Evolutionary conservation across 2,888 invertebrate genomes (phyloP), one percentile per base, ranked within the genome.

Genomic region (Villa cingulata): DNA sequence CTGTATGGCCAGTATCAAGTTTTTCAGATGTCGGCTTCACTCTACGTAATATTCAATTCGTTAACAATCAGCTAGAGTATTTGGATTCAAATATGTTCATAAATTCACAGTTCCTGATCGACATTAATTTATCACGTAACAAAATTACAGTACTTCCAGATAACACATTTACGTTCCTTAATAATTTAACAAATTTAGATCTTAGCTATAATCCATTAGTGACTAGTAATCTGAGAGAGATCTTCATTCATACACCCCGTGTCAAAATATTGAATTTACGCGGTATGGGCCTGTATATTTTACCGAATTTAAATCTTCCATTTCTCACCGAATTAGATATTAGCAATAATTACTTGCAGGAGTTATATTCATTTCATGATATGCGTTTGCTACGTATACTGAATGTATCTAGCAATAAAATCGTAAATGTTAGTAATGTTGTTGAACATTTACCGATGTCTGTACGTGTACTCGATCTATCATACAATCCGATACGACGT

Each of bases 41-140:
- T 1, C 66, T 90, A 50, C 73, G 87, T 44, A 80, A 81, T 62
- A 75, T 91, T 49, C 83, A 87, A 60, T 73, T 91, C 61, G 80
- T 83, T 1, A 74, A 78, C 54, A 91, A 91, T 65, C 80, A 76
- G 54, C 75, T 92, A 53, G 89, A 90, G 63, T 88, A 87, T 63
- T 73, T 91, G 55, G 90, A 91, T 65, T 84, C 85, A 56, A 87
- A 85, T 51, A 86, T 88, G 70, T 89, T 90, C 62, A 81, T 86
- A 38, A 82, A 83, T 58, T 85, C 84, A 29, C 84, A 87, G 45
- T 84, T 83, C 63, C 70, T 91, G 40, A 77, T 84, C 48, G 79
- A 78, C 56, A 72, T 91, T 48, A 83, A 86, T 70, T 70, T 91
- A 60, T 83, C 83, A 41, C 76, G 77, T 60, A 91, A 91, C 70